Base-by-base conservation (phyloP, 2,888 invertebrate species). In the Gastracanthus pulcherrimus region DNA sequence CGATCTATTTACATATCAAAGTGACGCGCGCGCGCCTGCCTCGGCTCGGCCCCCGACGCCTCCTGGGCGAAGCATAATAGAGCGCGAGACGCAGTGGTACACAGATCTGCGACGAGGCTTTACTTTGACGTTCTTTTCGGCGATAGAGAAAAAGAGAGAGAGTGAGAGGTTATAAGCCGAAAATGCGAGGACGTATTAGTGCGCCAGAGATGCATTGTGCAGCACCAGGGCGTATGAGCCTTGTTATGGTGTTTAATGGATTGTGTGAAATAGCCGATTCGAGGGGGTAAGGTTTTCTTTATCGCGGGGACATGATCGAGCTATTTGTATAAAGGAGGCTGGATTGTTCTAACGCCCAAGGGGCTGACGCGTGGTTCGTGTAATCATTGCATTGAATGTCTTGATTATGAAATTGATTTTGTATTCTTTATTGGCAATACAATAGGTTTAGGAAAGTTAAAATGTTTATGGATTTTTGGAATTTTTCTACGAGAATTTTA, bases 1-100 rank as follows among this genome's bases (percentile, higher is more conserved):
- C 77, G 87, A 89, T 88, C 84, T 91, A 91, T 91, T 91, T 91
- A 90, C 91, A 91, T 91, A 90, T 91, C 91, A 91, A 91, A 91
- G 91, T 91, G 90, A 89, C 87, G 86, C 79, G 82, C 83, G 82
- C 80, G 75, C 82, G 74, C 74, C 77, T 72, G n/a, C 77, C 81
- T 62, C 70, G 45, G n/a, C 45, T 13, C 60, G 23, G 26, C 51
- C 34, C 51, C 29, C 23, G 34, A 58, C 64, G 31, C 51, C 36
- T 41, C 51, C 51, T 36, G 55, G 58, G 7, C 13, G 48, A 48
- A 23, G 23, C 26, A 75, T 75, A 75, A 75, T 75, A 29, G 58
- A 51, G 38, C 19, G 9, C 34, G 66, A 36, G 36, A n/a, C 29
- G 38, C 3, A 23, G 26, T 5, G 55, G 9, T 11, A 7, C 19